These are phyloP conservation scores for Laspeyria flexula DNA, from an alignment of 2,888 invertebrate genomes.

Conservation along the genomic window DNA sequence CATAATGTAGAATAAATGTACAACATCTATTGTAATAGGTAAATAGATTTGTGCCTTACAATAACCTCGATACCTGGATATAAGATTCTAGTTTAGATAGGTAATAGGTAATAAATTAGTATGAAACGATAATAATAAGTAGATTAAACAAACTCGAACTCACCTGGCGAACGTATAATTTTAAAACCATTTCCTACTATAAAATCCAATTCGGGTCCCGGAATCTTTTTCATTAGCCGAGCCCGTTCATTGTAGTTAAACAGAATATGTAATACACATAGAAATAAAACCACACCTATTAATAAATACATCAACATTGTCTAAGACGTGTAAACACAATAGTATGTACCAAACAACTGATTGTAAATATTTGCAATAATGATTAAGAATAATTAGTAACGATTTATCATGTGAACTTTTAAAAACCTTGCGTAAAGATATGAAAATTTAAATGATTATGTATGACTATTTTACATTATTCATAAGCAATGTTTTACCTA, in stretches of 20 bases:
- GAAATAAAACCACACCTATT: constrained; percentile 10
- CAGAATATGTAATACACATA: constrained; percentile 38
- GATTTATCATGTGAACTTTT: neutral
- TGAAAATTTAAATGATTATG: too few species aligned
- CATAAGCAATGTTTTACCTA: too few species aligned
- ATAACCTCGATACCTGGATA: too few species aligned
- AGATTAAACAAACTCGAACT: neutral
- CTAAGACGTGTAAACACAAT: constrained; percentile 2
- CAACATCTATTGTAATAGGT: too few species aligned
- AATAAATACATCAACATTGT: constrained; percentile 39
- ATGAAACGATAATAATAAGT: too few species aligned
- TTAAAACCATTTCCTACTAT: constrained; percentile 51
- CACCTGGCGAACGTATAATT: constrained; percentile 49
- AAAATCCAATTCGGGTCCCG: constrained; percentile 54
- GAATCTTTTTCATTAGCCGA: constrained; percentile 51
- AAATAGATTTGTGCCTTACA: too few species aligned
- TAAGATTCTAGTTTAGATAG: too few species aligned
- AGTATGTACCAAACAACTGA: constrained; percentile 9
- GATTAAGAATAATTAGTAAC: neutral
- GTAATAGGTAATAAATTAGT: too few species aligned
- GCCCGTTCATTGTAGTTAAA: constrained; percentile 48
- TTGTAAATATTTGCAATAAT: neutral
- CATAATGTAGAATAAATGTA: too few species aligned
- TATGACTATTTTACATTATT: too few species aligned
- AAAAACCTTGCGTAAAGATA: too few species aligned